Evolutionary conservation across 2,888 invertebrate genomes (phyloP), one percentile per base, ranked within the genome.

Genomic region (Monochamus alternatus): DNA sequence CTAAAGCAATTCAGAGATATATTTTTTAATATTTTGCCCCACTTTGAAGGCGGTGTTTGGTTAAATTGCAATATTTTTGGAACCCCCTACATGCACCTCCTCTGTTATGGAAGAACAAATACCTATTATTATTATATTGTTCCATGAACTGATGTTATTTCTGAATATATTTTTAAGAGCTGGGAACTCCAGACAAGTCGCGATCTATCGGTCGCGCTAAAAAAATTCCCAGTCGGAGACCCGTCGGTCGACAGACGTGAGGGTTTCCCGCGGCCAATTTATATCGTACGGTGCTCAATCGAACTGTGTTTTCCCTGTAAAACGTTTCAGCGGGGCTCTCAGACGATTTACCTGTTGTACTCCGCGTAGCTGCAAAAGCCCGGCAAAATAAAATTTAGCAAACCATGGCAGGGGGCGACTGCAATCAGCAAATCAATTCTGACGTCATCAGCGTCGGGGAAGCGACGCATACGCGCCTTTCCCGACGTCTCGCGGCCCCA

Each of bases 371-470:
- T 63, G 62, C 38, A 63, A 71, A 63, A 71, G 71, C 71, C 71
- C 63, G 62, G 71, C 59, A 71, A 71, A 71, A 71, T 69, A 74
- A 70, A 75, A 70, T 71, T 65, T 70, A 66, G 64, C 64, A 71
- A 75, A 75, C 58, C 75, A 64, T 71, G 58, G 70, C 70, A 75
- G 75, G 71, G 69, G 75, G 75, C 65, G 75, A 75, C 75, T 75
- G 75, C 75, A 75, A 75, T 71, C 70, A 67, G 60, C 74, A 63
- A 63, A 80, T 73, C 78, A 79, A 75, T 75, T 74, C 73, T 78
- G 89, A 85, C 75, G 88, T 88, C 72, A 88, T 85, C 81, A 88
- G 86, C 77, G 87, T 82, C 87, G 86, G 14, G 87, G 88, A 75
- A 87, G 87, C 76, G 88, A 86, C 78, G 89, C 82, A 80, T 80